Evolutionary conservation across 2,113 vertebrate genomes (phyloP), one percentile per base, ranked within the genome.

Genomic region (Narcine bancroftii): DNA sequence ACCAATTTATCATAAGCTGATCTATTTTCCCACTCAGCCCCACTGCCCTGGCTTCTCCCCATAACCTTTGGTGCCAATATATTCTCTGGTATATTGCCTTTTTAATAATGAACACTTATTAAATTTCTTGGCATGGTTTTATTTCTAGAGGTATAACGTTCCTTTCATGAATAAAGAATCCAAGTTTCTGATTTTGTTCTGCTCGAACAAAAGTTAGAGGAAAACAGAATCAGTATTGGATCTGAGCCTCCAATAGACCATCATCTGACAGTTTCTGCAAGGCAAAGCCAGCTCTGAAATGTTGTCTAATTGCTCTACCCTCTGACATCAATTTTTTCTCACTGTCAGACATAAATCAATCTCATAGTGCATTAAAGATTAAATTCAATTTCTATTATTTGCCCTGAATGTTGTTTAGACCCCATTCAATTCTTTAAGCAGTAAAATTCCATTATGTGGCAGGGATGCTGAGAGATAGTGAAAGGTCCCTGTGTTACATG

Each of bases 301-400:
- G 45, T 11, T 53, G 10, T 26, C 47, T 83, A 83, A 56, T 83
- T 83, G 79, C 79, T 33, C 79, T 15, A 83, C 10, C 33, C 77
- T 53, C 79, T 83, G 79, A 83, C 79, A 83, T 47, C 79, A 83
- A 83, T 33, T 53, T 83, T 29, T 83, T 47, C 26, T n/a, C n/a
- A n/a, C 79, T 29, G 47, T 56, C 79, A 33, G 50, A 83, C 50
- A 83, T 53, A 83, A 83, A 83, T 83, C 79, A 83, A 83, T 53
- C 79, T 83, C 79, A 33, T 47, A 53, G 79, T 13, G 45, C 47
- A 83, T 83, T 33, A 83, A 53, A 50, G 29, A 53, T 83, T 53
- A 53, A 50, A 53, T 53, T 83, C 47, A 83, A 83, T 83, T 83
- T 83, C 50, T 83, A 53, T 56, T 53, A 83, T 26, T 53, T 53